Evolutionary conservation across 2,113 vertebrate species (phyloP).

Genomic region (Seriola dumerili): DNA sequence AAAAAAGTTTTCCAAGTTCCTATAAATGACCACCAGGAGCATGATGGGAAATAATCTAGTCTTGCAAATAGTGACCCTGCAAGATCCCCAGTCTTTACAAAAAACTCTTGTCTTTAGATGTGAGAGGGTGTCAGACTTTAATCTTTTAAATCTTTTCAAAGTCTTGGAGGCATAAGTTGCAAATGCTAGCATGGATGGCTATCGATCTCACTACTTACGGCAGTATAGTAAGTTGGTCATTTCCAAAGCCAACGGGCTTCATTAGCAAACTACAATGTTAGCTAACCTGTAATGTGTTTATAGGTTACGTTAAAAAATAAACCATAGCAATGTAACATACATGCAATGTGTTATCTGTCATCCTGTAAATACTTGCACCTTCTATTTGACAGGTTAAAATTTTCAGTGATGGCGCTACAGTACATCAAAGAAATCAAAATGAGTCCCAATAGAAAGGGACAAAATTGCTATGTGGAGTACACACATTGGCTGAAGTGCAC

Average conservation of each 20-base stretch:
- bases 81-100: too few species aligned
- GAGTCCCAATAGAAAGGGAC: constrained; percentile 39
- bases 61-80: too few species aligned
- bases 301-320: not conserved
- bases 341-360: constrained; percentile 6
- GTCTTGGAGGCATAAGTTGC: not conserved
- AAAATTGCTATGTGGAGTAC: constrained; percentile 27
- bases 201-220: not conserved
- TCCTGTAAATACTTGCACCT: not conserved
- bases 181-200: not conserved
- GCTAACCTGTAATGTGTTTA: too few species aligned
- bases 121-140: too few species aligned
- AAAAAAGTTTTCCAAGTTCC: too few species aligned
- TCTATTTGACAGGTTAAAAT: constrained; percentile 26
- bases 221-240: not conserved
- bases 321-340: not conserved
- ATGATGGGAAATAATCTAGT: too few species aligned
- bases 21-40: too few species aligned
- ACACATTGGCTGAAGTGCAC: constrained; percentile 64
- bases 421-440: constrained; percentile 49
- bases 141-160: not conserved
- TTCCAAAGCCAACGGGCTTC: not conserved
- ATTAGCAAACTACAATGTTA: not conserved
- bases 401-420: constrained; percentile 19
- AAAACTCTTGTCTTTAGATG: too few species aligned